Conservation (phyloP, 2,113 vertebrate species). For the Gymnorhina tibicen region DNA sequence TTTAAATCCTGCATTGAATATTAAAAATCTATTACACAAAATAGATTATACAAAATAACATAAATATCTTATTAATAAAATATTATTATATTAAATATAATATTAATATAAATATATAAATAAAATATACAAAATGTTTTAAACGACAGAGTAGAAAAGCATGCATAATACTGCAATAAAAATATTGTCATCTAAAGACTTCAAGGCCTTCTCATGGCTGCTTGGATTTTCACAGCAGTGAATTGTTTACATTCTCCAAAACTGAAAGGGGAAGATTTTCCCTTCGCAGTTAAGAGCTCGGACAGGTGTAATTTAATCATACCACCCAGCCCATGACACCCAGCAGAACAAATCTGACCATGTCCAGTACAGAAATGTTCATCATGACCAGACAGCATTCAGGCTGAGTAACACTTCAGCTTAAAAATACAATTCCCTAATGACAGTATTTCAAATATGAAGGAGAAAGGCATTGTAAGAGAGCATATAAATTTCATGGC, state of each 20-base stretch:
- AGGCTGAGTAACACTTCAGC: neutral
- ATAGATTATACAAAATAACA: too few relatives aligned
- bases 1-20: neutral
- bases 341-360: neutral
- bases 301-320: neutral
- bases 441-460: neutral
- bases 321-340: rapidly evolving
- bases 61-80: too few relatives aligned
- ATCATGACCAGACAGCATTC: neutral
- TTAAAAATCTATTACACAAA: neutral
- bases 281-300: rapidly evolving
- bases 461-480: neutral
- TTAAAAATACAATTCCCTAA: neutral
- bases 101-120: too few relatives aligned
- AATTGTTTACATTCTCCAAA: neutral
- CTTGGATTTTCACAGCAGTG: neutral
- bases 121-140: neutral
- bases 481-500: neutral
- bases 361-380: neutral
- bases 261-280: neutral
- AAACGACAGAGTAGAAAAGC: neutral
- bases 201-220: neutral
- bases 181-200: neutral
- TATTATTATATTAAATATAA: too few relatives aligned
- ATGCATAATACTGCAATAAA: neutral